A percentile compares a stretch with the other conserved stretches of the same genome.
Conservation (phyloP, 2,113 vertebrate species). For the Osmerus mordax region DNA sequence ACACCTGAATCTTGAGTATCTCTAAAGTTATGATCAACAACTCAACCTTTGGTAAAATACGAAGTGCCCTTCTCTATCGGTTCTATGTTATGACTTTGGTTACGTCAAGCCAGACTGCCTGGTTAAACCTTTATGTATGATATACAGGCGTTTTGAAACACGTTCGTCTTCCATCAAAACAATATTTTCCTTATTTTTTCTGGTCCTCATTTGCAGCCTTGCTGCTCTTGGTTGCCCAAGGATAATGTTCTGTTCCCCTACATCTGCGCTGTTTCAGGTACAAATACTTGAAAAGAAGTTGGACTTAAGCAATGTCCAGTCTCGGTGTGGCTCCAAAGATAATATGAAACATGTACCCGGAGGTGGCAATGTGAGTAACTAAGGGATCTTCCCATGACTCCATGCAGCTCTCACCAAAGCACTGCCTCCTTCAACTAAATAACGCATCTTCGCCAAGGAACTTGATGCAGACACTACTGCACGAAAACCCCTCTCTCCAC, state of each 20-base stretch:
- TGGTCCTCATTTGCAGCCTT: neutral
- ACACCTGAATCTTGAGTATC: constrained; percentile 57
- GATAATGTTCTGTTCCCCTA: constrained; percentile 1
- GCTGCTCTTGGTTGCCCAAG: neutral
- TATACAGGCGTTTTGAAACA: neutral
- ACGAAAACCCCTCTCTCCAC: constrained; percentile 1
- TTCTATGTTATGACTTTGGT: neutral
- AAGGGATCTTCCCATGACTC: neutral
- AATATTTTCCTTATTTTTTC: neutral
- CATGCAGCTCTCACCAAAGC: neutral
- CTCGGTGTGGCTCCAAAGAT: constrained; percentile 94
- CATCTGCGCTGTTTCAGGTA: constrained; percentile 73
- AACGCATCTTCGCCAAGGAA: neutral
- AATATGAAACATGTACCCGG: constrained; percentile 92
- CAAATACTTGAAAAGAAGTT: constrained; percentile 94
- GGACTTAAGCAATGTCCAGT: constrained; percentile 86
- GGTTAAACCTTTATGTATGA: neutral
- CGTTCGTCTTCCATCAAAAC: neutral
- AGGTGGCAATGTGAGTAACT: constrained; percentile 90
- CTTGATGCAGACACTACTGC: neutral
- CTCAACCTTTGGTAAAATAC: constrained; percentile 19
- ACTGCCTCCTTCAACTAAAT: neutral
- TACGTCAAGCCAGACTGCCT: neutral
- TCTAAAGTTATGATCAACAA: constrained; percentile 61
- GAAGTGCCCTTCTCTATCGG: neutral